These are phyloP conservation scores for Micromys minutus DNA, from an alignment of 2,113 vertebrate species.

Conservation along the genomic window DNA sequence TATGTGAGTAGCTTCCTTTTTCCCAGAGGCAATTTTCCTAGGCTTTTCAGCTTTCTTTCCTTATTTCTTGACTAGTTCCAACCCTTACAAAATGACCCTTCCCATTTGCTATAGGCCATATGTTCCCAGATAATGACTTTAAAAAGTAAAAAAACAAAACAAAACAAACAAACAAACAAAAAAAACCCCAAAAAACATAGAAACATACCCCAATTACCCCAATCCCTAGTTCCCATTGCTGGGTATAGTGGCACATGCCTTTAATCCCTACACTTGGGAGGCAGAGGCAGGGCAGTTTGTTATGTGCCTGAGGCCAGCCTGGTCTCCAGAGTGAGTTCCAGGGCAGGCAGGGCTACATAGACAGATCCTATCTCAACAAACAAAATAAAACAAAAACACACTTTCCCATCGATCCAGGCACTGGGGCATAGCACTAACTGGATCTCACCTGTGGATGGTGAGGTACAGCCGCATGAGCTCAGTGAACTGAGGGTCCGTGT, in stretches of 20 bases:
- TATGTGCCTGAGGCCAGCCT: background rate
- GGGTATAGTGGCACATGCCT: background rate
- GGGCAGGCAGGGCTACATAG: background rate
- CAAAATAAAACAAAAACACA: background rate
- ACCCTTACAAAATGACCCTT: background rate
- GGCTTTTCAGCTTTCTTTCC: background rate
- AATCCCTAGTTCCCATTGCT: background rate
- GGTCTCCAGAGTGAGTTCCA: background rate
- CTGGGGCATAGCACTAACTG: background rate
- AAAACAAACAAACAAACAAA: too few species aligned
- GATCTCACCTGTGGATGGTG: slow-evolving; percentile 95
- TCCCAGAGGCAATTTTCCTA: background rate
- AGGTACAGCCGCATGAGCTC: slow-evolving; percentile 99
- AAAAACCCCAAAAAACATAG: too few species aligned
- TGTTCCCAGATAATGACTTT: slow-evolving; percentile 44
- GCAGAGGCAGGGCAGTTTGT: background rate
- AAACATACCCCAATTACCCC: too few species aligned
- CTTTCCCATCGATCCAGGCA: background rate
- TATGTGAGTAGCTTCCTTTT: background rate
- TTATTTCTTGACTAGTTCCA: background rate
- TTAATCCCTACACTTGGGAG: background rate
- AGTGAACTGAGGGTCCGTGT: slow-evolving; percentile 93
- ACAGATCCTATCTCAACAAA: background rate
- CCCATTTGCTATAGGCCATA: background rate
- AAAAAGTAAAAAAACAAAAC: too few species aligned